A percentile compares a stretch with the other conserved stretches of the same genome.
These are phyloP conservation scores for Cantharis lateralis DNA, from an alignment of 2,888 invertebrate genomes.

Conservation along the genomic window DNA sequence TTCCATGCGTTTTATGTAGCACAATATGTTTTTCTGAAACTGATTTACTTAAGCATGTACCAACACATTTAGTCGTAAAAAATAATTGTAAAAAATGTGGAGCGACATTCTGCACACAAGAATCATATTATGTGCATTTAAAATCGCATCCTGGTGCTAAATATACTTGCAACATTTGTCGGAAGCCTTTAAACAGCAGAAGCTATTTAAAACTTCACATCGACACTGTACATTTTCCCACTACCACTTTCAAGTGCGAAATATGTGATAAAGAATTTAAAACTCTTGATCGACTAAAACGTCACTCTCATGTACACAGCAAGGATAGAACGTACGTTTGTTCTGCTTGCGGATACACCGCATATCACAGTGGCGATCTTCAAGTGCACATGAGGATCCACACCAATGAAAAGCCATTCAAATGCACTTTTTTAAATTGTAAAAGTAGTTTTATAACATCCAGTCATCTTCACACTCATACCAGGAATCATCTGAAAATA, in stretches of 20 bases:
- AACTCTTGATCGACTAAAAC: neutral
- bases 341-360: neutral
- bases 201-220: neutral
- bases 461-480: neutral
- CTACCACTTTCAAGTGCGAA: neutral
- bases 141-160: neutral
- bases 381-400: neutral
- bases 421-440: neutral
- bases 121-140: neutral
- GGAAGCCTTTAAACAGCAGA: neutral
- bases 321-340: neutral
- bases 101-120: neutral
- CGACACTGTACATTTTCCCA: neutral
- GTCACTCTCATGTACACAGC: neutral
- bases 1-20: neutral
- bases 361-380: neutral
- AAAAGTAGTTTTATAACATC: neutral
- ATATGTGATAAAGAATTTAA: neutral
- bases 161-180: neutral
- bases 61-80: neutral
- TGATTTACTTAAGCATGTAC: neutral
- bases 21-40: neutral
- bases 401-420: neutral
- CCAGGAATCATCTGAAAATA: neutral
- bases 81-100: neutral